These are phyloP conservation scores for Platycercus adscitus DNA, from an alignment of 2,113 vertebrate species.

Conservation along the genomic window DNA sequence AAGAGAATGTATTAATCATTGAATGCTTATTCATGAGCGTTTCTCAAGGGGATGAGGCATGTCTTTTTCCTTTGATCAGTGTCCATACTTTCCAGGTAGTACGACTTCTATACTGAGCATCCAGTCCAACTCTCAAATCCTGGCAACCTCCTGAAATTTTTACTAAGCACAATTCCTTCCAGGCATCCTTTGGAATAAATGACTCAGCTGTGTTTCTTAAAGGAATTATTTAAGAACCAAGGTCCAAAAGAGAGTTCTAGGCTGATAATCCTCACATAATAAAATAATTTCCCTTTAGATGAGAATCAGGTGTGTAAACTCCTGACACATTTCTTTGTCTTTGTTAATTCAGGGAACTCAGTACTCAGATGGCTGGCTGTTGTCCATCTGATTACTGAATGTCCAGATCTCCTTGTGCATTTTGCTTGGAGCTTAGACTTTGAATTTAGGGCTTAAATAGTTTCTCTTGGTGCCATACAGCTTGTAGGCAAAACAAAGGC, in stretches of 20 bases:
- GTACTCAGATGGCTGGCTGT: not conserved
- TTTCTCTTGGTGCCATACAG: not conserved
- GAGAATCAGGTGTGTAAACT: not conserved
- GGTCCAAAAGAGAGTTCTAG: not conserved
- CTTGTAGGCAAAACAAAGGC: not conserved
- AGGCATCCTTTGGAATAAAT: conserved; percentile 14
- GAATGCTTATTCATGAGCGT: conserved; percentile 4
- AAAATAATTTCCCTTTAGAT: not conserved
- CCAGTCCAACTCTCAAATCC: not conserved
- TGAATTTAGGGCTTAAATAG: not conserved
- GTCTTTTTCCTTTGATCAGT: conserved; percentile 16
- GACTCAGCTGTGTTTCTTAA: not conserved
- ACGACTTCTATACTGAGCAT: not conserved
- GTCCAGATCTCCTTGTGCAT: not conserved
- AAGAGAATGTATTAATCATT: not conserved
- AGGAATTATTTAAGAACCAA: not conserved
- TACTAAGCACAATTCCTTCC: not conserved
- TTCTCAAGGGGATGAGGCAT: not conserved
- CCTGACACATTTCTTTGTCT: not conserved
- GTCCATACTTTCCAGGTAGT: not conserved
- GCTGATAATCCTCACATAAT: not conserved
- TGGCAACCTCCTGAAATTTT: not conserved
- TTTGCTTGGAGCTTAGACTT: not conserved
- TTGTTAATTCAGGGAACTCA: not conserved
- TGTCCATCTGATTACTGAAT: not conserved